A percentile compares a stretch with the other conserved stretches of the same genome.
Evolutionary conservation across 1,140 invertebrate genomes (phyloP).

Genomic region (Ostrea denselamellosa): DNA sequence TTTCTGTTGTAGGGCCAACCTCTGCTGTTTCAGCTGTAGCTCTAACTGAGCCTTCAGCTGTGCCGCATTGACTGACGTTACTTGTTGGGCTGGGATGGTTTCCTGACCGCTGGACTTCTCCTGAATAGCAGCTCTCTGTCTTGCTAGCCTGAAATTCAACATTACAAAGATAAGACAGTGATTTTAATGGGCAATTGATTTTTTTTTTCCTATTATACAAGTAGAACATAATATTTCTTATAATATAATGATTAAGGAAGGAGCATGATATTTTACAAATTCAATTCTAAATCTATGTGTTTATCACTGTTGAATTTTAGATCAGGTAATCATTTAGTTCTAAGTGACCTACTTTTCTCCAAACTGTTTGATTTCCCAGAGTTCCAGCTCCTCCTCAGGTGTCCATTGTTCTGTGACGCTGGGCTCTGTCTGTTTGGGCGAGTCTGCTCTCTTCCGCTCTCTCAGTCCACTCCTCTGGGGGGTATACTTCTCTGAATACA

Average conservation of each 20-base stretch:
- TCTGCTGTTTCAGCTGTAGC: conserved; percentile 90
- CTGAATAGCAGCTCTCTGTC: conserved; percentile 72
- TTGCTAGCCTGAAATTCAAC: conserved; percentile 68
- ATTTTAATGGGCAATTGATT: background rate
- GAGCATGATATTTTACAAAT: too few species aligned
- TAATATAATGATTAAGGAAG: too few species aligned
- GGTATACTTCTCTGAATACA: conserved; percentile 90
- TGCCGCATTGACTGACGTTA: conserved; percentile 80
- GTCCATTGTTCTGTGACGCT: conserved; percentile 92
- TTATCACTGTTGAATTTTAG: too few species aligned
- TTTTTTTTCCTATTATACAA: too few species aligned
- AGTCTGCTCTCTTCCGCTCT: conserved; percentile 89
- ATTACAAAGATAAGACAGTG: background rate
- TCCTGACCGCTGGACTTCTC: conserved; percentile 65
- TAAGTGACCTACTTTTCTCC: conserved; percentile 85
- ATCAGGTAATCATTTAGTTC: too few species aligned
- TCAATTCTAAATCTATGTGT: too few species aligned
- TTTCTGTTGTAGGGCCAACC: conserved; percentile 92
- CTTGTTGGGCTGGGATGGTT: conserved; percentile 53
- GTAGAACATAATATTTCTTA: too few species aligned
- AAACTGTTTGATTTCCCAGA: conserved; percentile 98
- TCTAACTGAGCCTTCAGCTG: conserved; percentile 95
- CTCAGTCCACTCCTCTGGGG: conserved; percentile 91
- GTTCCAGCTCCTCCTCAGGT: conserved; percentile 95
- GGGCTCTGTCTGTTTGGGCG: conserved; percentile 75